Base-by-base conservation (phyloP, 2,888 invertebrate genomes). In the Caenorhabditis sp. region DNA sequence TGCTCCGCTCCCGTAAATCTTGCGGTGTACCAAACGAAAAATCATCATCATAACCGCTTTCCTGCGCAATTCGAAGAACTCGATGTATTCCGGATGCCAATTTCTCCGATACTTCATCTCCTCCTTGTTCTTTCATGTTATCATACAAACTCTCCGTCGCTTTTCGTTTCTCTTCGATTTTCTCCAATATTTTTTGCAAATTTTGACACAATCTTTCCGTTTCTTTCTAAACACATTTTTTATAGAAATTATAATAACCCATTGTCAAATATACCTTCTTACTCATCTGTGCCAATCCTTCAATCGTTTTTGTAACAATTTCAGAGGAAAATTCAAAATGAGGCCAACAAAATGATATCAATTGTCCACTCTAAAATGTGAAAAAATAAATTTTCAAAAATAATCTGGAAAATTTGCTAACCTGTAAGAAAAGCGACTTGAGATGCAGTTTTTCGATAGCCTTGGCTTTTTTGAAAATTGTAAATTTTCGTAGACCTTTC, bases 31-130 rank as follows among this genome's bases (percentile, higher is more conserved):
- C 50, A 50, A 78, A 77, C 1, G 69, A 59, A 74, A 78, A 78
- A 51, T 81, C 75, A 66, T 81, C 76, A 51, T 78, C 81, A 62
- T 73, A 66, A 17, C 78, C 76, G 62, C 70, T 68, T 54, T 67
- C 62, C n/a, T 66, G 61, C 14, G 24, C 69, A 1, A 61, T 69
- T 62, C 66, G 61, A 8, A 73, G 62, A 10, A 72, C 78, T 37
- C 64, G 61, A 55, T 78, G 69, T n/a, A 78, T 71, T 26, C 78
- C 78, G 17, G 69, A 66, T 0, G 71, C 60, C 37, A 78, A 24
- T n/a, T 60, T 64, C 27, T 61, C 66, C 23, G 67, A 66, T 27
- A 19, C 26, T 49, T 43, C 57, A n/a, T n/a, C n/a, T n/a, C n/a
- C n/a, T 14, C 19, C 43, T 43, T 61, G 53, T 54, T 62, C 12